Conservation (phyloP, 1,140 invertebrate genomes). For the Drosophila ananassae region DNA sequence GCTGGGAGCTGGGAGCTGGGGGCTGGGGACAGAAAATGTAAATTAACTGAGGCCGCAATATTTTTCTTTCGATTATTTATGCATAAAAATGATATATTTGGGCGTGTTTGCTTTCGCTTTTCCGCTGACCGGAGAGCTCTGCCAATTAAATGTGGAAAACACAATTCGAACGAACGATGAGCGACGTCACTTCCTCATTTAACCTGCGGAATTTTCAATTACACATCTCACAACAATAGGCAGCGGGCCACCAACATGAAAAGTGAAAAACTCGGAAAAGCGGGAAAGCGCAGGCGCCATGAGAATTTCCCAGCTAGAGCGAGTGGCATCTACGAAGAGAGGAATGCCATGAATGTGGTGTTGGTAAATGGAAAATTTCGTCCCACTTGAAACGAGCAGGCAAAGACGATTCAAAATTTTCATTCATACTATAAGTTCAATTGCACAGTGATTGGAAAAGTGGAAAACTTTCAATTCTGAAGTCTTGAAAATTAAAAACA, state of each 20-base stretch:
- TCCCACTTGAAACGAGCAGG: slow-evolving; percentile 53
- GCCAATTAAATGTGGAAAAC: slow-evolving; percentile 79
- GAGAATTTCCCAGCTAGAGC: slow-evolving; percentile 33
- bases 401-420: slow-evolving; percentile 79
- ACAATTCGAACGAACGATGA: slow-evolving; percentile 31
- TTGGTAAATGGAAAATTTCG: slow-evolving; percentile 67
- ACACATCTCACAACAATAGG: slow-evolving; percentile 68
- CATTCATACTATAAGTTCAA: slow-evolving; percentile 81
- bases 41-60: slow-evolving; percentile 58
- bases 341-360: slow-evolving; percentile 19
- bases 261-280: slow-evolving; percentile 55
- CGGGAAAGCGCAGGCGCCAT: slow-evolving; percentile 51
- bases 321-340: slow-evolving; percentile 9
- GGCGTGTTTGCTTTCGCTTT: slow-evolving; percentile 20
- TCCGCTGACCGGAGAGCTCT: slow-evolving; percentile 11
- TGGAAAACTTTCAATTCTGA: neutral
- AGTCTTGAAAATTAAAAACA: neutral
- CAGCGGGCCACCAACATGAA: slow-evolving; percentile 54
- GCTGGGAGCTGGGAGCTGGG: neutral
- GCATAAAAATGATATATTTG: slow-evolving; percentile 44
- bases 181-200: slow-evolving; percentile 79
- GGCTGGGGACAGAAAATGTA: slow-evolving; percentile 54
- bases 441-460: slow-evolving; percentile 54
- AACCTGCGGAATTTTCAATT: slow-evolving; percentile 81
- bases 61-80: slow-evolving; percentile 34